A percentile compares a stretch with the other conserved stretches of the same genome.
Conservation (phyloP, 2,113 vertebrate genomes). For the Sylvietta virens region DNA sequence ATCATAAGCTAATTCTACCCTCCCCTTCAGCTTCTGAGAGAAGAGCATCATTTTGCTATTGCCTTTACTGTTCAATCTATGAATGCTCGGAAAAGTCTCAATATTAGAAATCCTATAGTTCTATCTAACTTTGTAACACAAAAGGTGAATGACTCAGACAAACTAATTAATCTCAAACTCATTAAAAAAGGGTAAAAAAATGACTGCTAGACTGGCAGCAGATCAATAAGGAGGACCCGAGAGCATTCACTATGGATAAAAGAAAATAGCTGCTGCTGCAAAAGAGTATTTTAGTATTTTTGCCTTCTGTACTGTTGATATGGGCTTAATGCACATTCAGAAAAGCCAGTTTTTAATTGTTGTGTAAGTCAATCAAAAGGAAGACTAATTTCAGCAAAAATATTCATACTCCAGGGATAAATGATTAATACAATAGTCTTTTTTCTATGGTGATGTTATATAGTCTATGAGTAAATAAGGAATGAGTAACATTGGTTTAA, state of each 20-base stretch:
- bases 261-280: not conserved
- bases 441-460: not conserved
- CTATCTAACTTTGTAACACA: not conserved
- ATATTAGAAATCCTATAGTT: not conserved
- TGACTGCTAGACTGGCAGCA: not conserved
- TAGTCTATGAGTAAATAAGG: not conserved
- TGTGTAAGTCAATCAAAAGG: not conserved
- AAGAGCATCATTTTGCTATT: not conserved
- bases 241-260: not conserved
- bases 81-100: not conserved
- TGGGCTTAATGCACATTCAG: not conserved
- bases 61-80: not conserved
- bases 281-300: not conserved
- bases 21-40: not conserved
- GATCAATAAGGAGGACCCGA: not conserved
- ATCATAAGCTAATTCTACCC: not conserved
- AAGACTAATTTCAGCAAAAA: not conserved
- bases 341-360: not conserved
- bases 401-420: not conserved
- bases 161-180: not conserved
- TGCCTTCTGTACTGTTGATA: not conserved
- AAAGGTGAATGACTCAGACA: not conserved
- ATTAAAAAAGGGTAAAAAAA: not conserved
- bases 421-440: not conserved
- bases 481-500: not conserved